Conservation (phyloP, 2,113 vertebrate genomes). For the Oxyruncus cristatus region DNA sequence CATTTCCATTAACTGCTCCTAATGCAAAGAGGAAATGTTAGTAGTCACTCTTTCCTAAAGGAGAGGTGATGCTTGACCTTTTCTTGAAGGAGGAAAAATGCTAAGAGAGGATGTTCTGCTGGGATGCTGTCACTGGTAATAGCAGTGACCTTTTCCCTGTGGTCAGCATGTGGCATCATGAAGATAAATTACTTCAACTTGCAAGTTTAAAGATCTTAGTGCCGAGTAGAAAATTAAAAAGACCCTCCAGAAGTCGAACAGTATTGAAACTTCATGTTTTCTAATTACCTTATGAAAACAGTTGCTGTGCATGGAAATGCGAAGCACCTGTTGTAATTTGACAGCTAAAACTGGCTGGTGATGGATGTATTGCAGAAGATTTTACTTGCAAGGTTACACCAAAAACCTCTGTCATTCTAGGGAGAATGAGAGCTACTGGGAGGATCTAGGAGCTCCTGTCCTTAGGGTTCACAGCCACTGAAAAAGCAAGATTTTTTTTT, state of each 20-base stretch:
- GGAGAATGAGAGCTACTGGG: neutral
- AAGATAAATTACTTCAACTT: conserved; percentile 44
- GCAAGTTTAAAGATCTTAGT: conserved; percentile 7
- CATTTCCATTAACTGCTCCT: neutral
- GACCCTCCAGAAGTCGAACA: neutral
- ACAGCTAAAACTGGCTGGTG: neutral
- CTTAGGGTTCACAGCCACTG: neutral
- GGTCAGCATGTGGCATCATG: conserved; percentile 40
- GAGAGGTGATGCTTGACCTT: conserved; percentile 32
- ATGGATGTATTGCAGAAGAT: neutral
- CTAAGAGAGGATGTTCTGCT: conserved; percentile 1
- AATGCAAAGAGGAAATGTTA: conserved; percentile 43
- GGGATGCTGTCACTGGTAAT: neutral
- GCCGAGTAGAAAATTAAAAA: neutral
- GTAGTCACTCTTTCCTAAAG: neutral
- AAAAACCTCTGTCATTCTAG: neutral
- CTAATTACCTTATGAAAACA: neutral
- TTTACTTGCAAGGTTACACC: neutral
- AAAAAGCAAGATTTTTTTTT: neutral
- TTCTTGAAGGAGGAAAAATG: conserved; percentile 12
- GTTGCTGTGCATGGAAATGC: neutral
- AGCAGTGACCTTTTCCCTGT: conserved; percentile 48
- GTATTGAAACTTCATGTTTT: neutral
- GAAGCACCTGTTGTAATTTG: neutral
- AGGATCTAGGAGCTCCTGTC: neutral